phyloP scores from a whole-genome alignment of 1,140 invertebrate species.

The Harpegnathos saltator region DNA sequence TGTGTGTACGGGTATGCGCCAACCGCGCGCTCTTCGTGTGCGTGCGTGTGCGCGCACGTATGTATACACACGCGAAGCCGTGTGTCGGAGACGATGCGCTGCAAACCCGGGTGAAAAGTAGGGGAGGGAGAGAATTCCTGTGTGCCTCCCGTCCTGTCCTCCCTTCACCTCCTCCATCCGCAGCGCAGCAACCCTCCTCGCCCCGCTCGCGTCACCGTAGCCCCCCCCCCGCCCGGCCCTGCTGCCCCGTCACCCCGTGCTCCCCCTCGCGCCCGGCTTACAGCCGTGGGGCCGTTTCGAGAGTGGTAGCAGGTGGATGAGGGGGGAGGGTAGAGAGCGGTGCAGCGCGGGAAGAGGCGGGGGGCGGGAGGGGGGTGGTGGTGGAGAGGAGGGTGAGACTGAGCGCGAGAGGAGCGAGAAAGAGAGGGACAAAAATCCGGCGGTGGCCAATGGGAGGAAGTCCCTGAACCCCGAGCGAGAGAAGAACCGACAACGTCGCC shows the following conservation, averaged over 20 bases:
- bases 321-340: conserved; percentile 46
- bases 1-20: background rate
- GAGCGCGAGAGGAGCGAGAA: conserved; percentile 59
- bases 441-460: conserved; percentile 78
- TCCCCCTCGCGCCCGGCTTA: conserved; percentile 49
- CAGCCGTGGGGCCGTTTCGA: conserved; percentile 67
- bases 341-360: conserved; percentile 11
- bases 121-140: conserved; percentile 79
- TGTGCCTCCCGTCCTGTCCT: conserved; percentile 62
- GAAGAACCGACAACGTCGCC: conserved; percentile 83
- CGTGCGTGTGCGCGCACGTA: conserved; percentile 6
- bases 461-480: conserved; percentile 75
- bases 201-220: conserved; percentile 48
- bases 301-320: conserved; percentile 72
- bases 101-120: conserved; percentile 78
- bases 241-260: conserved; percentile 22
- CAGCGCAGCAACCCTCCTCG: conserved; percentile 24
- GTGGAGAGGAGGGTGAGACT: conserved; percentile 47
- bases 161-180: conserved; percentile 9
- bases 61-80: conserved; percentile 50
- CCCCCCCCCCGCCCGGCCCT: conserved; percentile 9
- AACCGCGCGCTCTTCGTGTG: background rate
- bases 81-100: conserved; percentile 78
- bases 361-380: conserved; percentile 36
- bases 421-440: conserved; percentile 73